Base-by-base conservation (phyloP, 2,113 vertebrate species). In the Empidonax traillii region DNA sequence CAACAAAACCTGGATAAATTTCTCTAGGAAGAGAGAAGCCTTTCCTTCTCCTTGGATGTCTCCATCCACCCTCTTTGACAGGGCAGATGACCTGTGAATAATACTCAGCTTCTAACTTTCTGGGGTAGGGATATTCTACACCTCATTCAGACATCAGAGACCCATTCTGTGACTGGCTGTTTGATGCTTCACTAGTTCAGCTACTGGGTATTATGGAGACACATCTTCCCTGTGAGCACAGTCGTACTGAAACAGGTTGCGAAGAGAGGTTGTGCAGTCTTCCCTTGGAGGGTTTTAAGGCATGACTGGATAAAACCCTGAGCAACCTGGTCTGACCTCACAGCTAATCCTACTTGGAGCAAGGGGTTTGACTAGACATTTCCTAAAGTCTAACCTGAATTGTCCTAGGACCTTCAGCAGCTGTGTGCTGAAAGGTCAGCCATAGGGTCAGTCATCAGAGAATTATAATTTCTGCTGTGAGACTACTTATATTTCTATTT, bases 281-380 rank as follows among this genome's bases (percentile, higher is more conserved):
- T 82, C n/a, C 41, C 68, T 41, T 43, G 43, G 53, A 52, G 12
- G 4, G 55, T 93, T 93, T 91, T 69, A 89, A 89, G 80, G 63
- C 77, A 55, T 74, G 69, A 78, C 59, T 85, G 91, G 76, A 85
- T 89, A 91, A 96, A 95, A 46, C 81, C 89, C 80, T 84, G 39
- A 84, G 37, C 58, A 92, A 71, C 68, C 65, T 65, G 11, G 41
- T 67, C 65, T 91, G 68, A 90, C 84, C 77, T 92, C 84, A 77
- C 21, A 86, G 69, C 43, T 92, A 92, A 89, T 95, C 62, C 87
- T 69, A 53, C 51, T 94, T 86, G 71, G 76, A 81, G 28, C 31
- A 84, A 16, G 17, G 82, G 35, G 58, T 87, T 67, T 80, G 74
- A 92, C 71, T 65, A 87, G 71, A 93, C 19, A 33, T 30, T 58